These are phyloP conservation scores for Cryptus viduatorius DNA, from an alignment of 2,888 invertebrate genomes.

Conservation along the genomic window DNA sequence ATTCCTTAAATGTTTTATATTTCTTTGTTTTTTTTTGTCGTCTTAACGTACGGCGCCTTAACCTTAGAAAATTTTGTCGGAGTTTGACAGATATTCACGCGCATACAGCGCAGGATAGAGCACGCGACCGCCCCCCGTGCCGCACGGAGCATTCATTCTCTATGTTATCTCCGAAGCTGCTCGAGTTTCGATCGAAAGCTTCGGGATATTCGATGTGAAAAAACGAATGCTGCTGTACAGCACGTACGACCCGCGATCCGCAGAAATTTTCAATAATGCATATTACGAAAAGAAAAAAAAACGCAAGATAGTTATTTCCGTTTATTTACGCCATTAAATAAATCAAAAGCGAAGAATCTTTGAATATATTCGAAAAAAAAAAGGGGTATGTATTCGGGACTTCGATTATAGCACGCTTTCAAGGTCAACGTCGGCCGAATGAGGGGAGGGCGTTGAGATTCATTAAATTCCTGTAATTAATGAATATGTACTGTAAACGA, in stretches of 20 bases:
- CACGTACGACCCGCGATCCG: too few species aligned
- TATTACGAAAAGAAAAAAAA: background rate
- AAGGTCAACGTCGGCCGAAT: background rate
- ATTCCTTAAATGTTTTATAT: constrained; percentile 26
- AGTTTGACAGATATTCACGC: background rate
- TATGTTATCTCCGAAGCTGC: background rate
- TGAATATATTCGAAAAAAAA: background rate
- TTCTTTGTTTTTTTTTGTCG: background rate
- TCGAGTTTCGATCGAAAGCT: background rate
- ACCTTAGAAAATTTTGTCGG: constrained; percentile 17
- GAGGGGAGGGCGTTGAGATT: too few species aligned
- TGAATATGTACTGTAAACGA: background rate
- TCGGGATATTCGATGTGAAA: too few species aligned
- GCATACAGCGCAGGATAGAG: background rate
- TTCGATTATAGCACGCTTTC: background rate
- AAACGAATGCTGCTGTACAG: too few species aligned
- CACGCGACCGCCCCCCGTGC: constrained; percentile 4
- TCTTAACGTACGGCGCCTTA: background rate
- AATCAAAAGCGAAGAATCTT: background rate
- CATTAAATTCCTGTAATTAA: too few species aligned
- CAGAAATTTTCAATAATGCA: too few species aligned
- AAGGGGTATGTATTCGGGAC: background rate
- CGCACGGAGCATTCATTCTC: background rate
- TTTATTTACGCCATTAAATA: too few species aligned
- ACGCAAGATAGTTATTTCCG: background rate